phyloP scores from a whole-genome alignment of 2,797 vertebrate genomes.

The Anguilla megastoma region DNA sequence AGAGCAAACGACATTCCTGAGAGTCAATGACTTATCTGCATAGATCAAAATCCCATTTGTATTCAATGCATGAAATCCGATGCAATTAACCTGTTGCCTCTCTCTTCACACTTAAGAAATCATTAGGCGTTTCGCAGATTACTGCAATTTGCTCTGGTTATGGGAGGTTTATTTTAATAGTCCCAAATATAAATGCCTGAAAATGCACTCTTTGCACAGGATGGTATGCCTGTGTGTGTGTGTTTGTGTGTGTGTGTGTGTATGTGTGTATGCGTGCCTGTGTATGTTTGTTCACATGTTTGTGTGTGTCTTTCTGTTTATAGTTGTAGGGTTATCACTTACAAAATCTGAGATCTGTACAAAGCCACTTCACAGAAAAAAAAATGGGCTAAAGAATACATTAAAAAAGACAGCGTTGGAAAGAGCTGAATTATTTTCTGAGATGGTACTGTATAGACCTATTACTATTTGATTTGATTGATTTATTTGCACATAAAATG shows the following conservation, averaged over 20 bases:
- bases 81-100: conserved; percentile 45
- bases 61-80: conserved; percentile 40
- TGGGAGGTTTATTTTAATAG: conserved; percentile 51
- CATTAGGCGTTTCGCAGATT: conserved; percentile 44
- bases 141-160: conserved; percentile 52
- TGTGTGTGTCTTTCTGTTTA: conserved; percentile 61
- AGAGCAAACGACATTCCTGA: conserved; percentile 40
- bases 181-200: conserved; percentile 46
- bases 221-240: background rate
- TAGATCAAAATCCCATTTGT: conserved; percentile 56
- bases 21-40: conserved; percentile 50
- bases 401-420: background rate
- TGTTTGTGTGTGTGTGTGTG: conserved; percentile 34
- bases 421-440: background rate
- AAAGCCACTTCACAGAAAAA: background rate
- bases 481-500: too few species aligned
- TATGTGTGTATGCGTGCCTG: background rate
- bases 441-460: too few species aligned
- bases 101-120: conserved; percentile 52
- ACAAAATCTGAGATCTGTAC: conserved; percentile 24
- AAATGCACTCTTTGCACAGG: background rate
- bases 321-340: conserved; percentile 44
- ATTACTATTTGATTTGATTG: too few species aligned
- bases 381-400: background rate
- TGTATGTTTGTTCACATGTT: background rate